Evolutionary conservation across 2,113 vertebrate species (phyloP), one percentile per base, ranked within the genome.

Genomic region (Calonectris borealis): DNA sequence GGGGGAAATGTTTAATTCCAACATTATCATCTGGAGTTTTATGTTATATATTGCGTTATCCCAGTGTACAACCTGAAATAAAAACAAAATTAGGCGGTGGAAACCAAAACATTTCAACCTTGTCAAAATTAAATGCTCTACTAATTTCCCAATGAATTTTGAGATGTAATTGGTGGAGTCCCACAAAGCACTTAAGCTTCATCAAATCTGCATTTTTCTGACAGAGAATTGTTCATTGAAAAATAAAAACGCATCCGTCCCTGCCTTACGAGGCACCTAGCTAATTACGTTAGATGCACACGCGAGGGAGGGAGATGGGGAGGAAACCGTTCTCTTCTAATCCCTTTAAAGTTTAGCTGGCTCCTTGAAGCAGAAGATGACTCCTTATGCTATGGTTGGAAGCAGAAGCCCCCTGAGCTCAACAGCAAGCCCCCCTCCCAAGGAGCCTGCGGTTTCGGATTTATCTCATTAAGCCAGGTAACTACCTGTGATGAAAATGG

Each of bases 71-170:
- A 57, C 52, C 91, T 93, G 91, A 95, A 95, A 94, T 72, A 80
- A 95, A 89, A 96, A 88, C 91, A 80, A 88, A 95, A 95, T 94
- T 73, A 96, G 77, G 76, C 9, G 9, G 49, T 78, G 64, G 85
- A 93, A 96, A 96, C 71, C 49, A 78, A 96, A 96, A 80, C 86
- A 86, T 92, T 96, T 96, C 90, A 95, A 90, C 95, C 88, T 90
- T 93, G 86, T 96, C 89, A 87, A 88, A 97, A 96, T 86, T 94
- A 95, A 95, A 97, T 34, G 84, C 84, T 94, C 65, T 91, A 62
- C 78, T 95, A 77, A 95, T 95, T 96, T 97, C 95, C 95, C 93
- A 66, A 80, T 85, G 86, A 96, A 86, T 91, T 95, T 94, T 73
- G 86, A 91, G 91, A 88, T 86, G 71, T 75, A 95, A 92, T 86